Evolutionary conservation across 2,113 vertebrate species (phyloP), one percentile per base, ranked within the genome.

Genomic region (Perca flavescens): DNA sequence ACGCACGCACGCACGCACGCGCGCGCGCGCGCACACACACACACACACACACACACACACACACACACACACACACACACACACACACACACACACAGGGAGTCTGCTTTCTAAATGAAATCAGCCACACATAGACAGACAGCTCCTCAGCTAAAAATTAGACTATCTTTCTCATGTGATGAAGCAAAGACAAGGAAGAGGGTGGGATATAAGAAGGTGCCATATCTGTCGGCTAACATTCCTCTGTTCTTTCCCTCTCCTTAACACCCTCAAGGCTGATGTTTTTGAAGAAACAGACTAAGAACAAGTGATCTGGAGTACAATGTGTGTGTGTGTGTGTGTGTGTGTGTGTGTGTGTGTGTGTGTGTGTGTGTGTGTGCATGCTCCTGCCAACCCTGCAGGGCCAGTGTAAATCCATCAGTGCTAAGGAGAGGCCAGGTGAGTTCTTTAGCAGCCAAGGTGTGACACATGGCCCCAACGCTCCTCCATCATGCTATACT

Each of bases 401-500:
- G 83, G 80, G 66, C 75, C 70, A 28, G 62, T n/a, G 60, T 89
- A 92, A 91, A 92, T 82, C 85, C 80, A 92, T 93, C 92, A 91
- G 91, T 71, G 90, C 83, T 74, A 86, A 80, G 85, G 40, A 73
- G 49, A 85, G 70, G 70, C 80, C 86, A 86, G 87, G 85, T 82
- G 91, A 93, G 89, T 82, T 88, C 92, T 88, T 94, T 67, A 92
- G 89, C 75, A 78, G 80, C 69, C 67, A 66, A 83, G 88, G 82
- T 91, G 88, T 89, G 86, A 92, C 89, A 86, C 89, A 82, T 58
- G 80, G 87, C 81, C 92, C 88, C 91, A 5, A 58, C 0, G 73
- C 93, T 94, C 89, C 83, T 95, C 92, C 86, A 91, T 95, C 93
- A 94, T 73, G 63, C 66, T 17, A 79, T 60, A 81, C 78, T 62